Evolutionary conservation across 2,797 vertebrate genomes (phyloP).

Genomic region (Sebastes nivosus): DNA sequence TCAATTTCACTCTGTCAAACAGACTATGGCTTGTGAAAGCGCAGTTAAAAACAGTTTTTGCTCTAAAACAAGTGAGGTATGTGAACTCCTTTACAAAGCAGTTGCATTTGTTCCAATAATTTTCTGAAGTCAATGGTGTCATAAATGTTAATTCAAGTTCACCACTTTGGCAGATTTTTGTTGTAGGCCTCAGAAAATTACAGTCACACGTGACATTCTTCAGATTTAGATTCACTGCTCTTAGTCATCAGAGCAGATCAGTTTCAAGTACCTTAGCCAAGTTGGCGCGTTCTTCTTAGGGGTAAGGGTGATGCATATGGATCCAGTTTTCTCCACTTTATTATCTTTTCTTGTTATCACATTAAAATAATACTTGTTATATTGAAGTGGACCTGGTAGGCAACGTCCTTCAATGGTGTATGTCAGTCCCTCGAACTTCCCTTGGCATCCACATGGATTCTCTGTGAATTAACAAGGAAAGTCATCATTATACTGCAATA

Average conservation of each 20-base stretch:
- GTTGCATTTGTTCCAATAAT: neutral
- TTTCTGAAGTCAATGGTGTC: neutral
- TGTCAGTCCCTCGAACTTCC: neutral
- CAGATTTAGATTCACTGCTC: neutral
- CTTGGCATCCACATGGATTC: constrained; percentile 60
- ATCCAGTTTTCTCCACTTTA: neutral
- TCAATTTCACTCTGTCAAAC: no score
- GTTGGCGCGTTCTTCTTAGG: fast-evolving
- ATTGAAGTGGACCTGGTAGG: constrained; percentile 82
- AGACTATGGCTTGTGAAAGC: no score
- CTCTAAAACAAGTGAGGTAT: neutral
- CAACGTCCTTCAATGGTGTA: constrained; percentile 72
- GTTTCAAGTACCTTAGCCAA: constrained; percentile 3
- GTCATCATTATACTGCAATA: neutral
- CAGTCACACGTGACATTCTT: neutral
- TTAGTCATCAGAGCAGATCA: neutral
- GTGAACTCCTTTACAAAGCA: neutral
- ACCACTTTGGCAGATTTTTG: neutral
- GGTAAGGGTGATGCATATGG: constrained; percentile 82
- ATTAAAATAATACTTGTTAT: constrained; percentile 76
- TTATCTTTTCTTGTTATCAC: neutral
- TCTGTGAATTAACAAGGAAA: constrained; percentile 42
- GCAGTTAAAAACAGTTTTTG: neutral
- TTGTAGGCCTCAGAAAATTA: neutral
- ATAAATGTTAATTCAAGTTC: neutral